Evolutionary conservation across 1,140 invertebrate genomes (phyloP), one percentile per base, ranked within the genome.

Genomic region (Hylaeus anthracinus): DNA sequence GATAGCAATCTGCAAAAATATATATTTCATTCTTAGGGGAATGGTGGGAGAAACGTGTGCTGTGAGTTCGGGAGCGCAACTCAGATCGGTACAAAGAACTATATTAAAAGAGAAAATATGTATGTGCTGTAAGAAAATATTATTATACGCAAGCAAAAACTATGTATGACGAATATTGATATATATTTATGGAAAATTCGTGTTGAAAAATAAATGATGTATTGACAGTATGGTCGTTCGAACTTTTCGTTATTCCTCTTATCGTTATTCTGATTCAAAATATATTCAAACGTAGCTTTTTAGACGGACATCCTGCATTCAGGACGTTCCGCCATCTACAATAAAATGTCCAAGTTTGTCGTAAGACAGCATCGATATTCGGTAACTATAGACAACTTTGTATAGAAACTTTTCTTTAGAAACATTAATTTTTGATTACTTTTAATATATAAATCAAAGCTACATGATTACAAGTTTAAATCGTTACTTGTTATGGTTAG

Each of bases 181-280:
- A 91, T 90, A 91, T 91, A 91, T 91, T 91, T 91, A 91, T 91
- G 90, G 89, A 91, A 90, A 88, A 89, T 91, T 84, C 83, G 88
- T 91, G 90, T 91, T 91, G 88, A 86, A 71, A 87, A 91, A 91
- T 91, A 91, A 91, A 91, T 89, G 86, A 86, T 91, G 88, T 90
- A 90, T 88, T 90, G 79, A 86, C 48, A 82, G 43, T 82, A 43
- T 6, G 6, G 3, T 3, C 8, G 8, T 61, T 53, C 3, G 15
- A 15, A 56, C 43, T 26, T 45, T 2, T 41, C 45, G 0, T 26
- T 26, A 26, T 26, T 26, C 26, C 26, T 26, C 26, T 26, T 26
- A 26, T 26, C 26, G 26, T 26, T 26, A 26, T 26, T 26, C 26
- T 26, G 26, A 26, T 26, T 26, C 26, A 26, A 26, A 26, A 26